Percentiles rank a stretch among this genome's conserved stretches.
Evolutionary conservation across 2,113 vertebrate genomes (phyloP).

Genomic region (Paraplagusia blochii): DNA sequence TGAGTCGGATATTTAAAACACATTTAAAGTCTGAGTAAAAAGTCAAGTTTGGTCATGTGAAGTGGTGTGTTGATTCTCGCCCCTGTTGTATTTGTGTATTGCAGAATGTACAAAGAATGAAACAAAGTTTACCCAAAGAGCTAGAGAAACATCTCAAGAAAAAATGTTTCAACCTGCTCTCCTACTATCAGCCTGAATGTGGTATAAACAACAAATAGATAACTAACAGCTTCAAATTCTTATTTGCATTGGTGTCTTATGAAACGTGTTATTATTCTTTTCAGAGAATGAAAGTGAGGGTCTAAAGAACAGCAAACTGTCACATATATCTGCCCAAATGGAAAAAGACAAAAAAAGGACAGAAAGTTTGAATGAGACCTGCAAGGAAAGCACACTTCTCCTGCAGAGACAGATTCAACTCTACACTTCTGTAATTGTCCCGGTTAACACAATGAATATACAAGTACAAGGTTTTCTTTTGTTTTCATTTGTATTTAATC

Average conservation of each 20-base stretch:
- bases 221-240: background rate
- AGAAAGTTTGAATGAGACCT: constrained; percentile 63
- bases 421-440: constrained; percentile 66
- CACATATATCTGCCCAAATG: constrained; percentile 72
- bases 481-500: background rate
- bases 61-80: background rate
- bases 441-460: background rate
- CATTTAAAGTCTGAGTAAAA: no score
- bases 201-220: constrained; percentile 58
- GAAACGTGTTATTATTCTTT: background rate
- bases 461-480: background rate
- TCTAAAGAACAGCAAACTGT: constrained; percentile 74
- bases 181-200: constrained; percentile 80
- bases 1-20: constrained; percentile 14
- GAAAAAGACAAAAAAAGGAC: constrained; percentile 74
- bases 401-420: constrained; percentile 77
- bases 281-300: constrained; percentile 78
- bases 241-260: background rate
- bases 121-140: constrained; percentile 68
- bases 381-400: constrained; percentile 65
- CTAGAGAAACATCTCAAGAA: constrained; percentile 80
- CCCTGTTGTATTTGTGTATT: background rate
- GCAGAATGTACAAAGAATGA: constrained; percentile 79
- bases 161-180: constrained; percentile 78
- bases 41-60: no score